These are phyloP conservation scores for Neotragus moschatus DNA, from an alignment of 2,113 vertebrate genomes.

Conservation along the genomic window DNA sequence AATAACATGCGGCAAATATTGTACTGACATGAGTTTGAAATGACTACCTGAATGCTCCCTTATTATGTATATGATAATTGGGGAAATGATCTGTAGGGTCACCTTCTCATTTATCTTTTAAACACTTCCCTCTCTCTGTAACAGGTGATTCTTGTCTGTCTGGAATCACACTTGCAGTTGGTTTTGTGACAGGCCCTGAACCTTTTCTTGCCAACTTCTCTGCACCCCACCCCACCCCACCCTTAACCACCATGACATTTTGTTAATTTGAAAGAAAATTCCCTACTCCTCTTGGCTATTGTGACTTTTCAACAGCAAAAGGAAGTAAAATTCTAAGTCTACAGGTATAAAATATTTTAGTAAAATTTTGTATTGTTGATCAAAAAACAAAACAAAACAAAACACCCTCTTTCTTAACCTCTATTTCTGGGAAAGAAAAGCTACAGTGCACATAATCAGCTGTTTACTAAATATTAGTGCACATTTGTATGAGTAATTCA, in stretches of 20 bases:
- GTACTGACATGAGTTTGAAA: background rate
- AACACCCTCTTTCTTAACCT: background rate
- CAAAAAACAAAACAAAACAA: background rate
- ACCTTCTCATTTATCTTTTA: slow-evolving; percentile 53
- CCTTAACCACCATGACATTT: slow-evolving; percentile 9
- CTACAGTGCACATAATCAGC: background rate
- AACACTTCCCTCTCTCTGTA: slow-evolving; percentile 50
- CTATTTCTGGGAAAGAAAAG: background rate
- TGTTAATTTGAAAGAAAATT: slow-evolving; percentile 47
- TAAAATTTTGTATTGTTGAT: background rate
- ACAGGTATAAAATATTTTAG: background rate
- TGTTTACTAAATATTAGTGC: background rate
- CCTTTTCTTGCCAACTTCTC: slow-evolving; percentile 72
- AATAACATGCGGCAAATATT: background rate
- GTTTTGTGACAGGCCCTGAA: slow-evolving; percentile 79
- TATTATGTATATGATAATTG: background rate
- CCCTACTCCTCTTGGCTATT: background rate
- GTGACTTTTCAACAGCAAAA: slow-evolving; percentile 43
- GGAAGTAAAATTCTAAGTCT: slow-evolving; percentile 11
- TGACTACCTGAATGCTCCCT: background rate
- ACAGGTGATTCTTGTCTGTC: slow-evolving; percentile 82
- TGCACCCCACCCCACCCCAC: background rate
- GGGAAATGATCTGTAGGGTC: slow-evolving; percentile 12
- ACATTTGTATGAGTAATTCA: background rate
- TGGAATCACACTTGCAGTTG: slow-evolving; percentile 77